Evolutionary conservation across 2,888 invertebrate species (phyloP).

Genomic region (Lacanobia oleracea): DNA sequence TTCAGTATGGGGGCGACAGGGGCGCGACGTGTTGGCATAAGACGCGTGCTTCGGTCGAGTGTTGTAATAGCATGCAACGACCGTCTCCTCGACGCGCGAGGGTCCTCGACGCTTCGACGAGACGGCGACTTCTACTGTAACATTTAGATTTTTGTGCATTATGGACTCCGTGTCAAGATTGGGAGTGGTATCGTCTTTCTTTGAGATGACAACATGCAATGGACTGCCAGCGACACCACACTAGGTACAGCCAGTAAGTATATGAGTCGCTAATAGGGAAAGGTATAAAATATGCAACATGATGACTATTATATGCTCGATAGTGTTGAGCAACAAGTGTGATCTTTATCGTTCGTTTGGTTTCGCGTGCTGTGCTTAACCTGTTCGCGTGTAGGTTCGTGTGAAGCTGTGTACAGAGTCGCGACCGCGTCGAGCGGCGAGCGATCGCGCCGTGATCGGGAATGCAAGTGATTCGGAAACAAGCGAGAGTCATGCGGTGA

Average conservation of each 20-base stretch:
- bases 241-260: slow-evolving; percentile 82
- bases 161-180: slow-evolving; percentile 82
- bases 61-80: slow-evolving; percentile 85
- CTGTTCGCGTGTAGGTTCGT: slow-evolving; percentile 89
- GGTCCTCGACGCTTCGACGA: slow-evolving; percentile 72
- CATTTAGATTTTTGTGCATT: slow-evolving; percentile 81
- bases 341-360: slow-evolving; percentile 74
- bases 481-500: slow-evolving; percentile 88
- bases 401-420: slow-evolving; percentile 87
- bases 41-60: slow-evolving; percentile 77
- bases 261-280: slow-evolving; percentile 89
- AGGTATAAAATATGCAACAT: slow-evolving; percentile 90
- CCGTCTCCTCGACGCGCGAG: slow-evolving; percentile 75
- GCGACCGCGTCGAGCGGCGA: slow-evolving; percentile 77
- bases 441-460: slow-evolving; percentile 88
- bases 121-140: slow-evolving; percentile 78
- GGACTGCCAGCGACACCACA: slow-evolving; percentile 85
- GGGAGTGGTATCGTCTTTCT: slow-evolving; percentile 79
- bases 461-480: slow-evolving; percentile 88
- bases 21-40: slow-evolving; percentile 70
- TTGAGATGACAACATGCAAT: slow-evolving; percentile 88
- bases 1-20: slow-evolving; percentile 15
- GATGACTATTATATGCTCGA: slow-evolving; percentile 86
- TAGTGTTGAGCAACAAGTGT: slow-evolving; percentile 85
- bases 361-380: slow-evolving; percentile 86